phyloP scores from a whole-genome alignment of 1,140 invertebrate species.

The Temnothorax nylanderi region DNA sequence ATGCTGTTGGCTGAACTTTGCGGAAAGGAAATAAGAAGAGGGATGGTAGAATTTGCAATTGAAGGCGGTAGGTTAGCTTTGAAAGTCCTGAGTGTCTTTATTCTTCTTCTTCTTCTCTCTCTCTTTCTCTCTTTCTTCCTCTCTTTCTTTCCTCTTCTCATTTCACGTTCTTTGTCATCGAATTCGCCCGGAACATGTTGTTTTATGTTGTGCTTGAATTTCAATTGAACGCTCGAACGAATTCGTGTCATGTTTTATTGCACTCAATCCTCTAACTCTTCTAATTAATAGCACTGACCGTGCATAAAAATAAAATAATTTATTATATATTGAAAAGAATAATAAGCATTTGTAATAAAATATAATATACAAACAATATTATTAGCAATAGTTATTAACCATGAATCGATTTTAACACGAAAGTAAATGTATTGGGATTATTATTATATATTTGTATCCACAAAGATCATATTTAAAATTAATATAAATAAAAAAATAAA shows the following conservation, averaged over 20 bases:
- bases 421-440: neutral
- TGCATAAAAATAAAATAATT: conserved; percentile 7
- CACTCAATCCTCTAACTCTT: conserved; percentile 2
- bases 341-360: neutral
- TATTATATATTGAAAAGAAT: neutral
- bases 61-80: conserved; percentile 56
- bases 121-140: neutral
- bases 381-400: neutral
- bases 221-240: conserved; percentile 33
- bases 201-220: conserved; percentile 41
- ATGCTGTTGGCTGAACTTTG: conserved; percentile 56
- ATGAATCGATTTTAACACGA: neutral
- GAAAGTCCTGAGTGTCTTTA: conserved; percentile 52
- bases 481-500: neutral
- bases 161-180: conserved; percentile 21
- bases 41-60: conserved; percentile 49
- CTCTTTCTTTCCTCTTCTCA: neutral
- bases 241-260: conserved; percentile 30
- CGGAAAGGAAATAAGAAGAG: conserved; percentile 42
- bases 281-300: neutral
- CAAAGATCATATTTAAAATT: neutral
- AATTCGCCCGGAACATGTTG: conserved; percentile 42
- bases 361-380: neutral
- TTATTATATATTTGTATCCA: neutral
- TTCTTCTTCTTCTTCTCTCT: neutral